phyloP scores from a whole-genome alignment of 2,113 vertebrate species.

The Terrapene triunguis region DNA sequence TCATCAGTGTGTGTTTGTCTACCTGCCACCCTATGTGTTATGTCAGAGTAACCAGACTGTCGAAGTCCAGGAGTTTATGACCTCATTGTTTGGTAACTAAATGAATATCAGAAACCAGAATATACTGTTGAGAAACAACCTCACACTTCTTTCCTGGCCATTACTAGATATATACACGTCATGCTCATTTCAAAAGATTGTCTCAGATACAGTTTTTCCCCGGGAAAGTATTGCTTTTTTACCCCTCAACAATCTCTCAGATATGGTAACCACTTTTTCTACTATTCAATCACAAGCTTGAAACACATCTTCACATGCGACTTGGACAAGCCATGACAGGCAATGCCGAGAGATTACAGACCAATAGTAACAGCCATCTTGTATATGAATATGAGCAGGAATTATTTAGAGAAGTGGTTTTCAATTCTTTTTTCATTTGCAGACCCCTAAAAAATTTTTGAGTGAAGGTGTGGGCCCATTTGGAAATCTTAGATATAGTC shows the following conservation, averaged over 20 bases:
- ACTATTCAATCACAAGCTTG: neutral
- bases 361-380: neutral
- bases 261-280: neutral
- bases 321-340: neutral
- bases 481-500: neutral
- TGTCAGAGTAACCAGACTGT: neutral
- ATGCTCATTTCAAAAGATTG: neutral
- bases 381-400: neutral
- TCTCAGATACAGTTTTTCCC: neutral
- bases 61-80: neutral
- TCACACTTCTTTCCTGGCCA: neutral
- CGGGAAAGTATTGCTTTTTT: neutral
- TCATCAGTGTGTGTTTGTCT: neutral
- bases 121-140: neutral
- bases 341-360: neutral
- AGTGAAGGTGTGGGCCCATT: neutral
- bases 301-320: neutral
- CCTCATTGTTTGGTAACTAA: neutral
- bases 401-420: neutral
- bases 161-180: neutral
- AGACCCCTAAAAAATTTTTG: neutral
- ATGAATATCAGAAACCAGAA: neutral
- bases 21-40: neutral
- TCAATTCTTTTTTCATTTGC: neutral
- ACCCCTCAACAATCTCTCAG: neutral